These are phyloP conservation scores for Caenorhabditis angaria DNA, from an alignment of 2,888 invertebrate species.

Conservation along the genomic window DNA sequence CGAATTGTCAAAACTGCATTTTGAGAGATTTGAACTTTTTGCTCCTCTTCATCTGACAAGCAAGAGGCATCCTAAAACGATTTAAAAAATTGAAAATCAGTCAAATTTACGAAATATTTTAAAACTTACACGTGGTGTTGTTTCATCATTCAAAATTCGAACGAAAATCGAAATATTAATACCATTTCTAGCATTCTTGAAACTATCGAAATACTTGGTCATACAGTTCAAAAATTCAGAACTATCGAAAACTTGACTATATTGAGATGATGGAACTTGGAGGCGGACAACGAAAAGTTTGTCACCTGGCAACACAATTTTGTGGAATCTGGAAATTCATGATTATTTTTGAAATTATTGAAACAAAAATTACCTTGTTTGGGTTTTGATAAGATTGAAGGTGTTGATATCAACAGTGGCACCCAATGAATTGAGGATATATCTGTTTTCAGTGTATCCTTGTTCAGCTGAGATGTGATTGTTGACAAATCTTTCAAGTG, in stretches of 20 bases:
- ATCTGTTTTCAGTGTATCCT: conserved; percentile 49
- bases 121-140: conserved; percentile 20
- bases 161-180: conserved; percentile 41
- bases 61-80: conserved; percentile 31
- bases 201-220: conserved; percentile 11
- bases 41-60: conserved; percentile 35
- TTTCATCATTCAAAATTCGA: conserved; percentile 27
- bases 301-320: conserved; percentile 32
- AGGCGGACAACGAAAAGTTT: conserved; percentile 33
- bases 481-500: conserved; percentile 30
- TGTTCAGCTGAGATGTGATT: conserved; percentile 48
- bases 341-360: too few relatives aligned
- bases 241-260: conserved; percentile 23
- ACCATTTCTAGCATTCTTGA: conserved; percentile 15
- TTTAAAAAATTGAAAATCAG: background rate
- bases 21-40: conserved; percentile 33
- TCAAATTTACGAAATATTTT: background rate
- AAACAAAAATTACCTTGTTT: conserved; percentile 9
- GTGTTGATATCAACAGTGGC: conserved; percentile 24
- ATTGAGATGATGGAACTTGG: conserved; percentile 18
- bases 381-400: conserved; percentile 23
- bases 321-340: conserved; percentile 30
- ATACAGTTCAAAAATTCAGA: conserved; percentile 20
- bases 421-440: conserved; percentile 26
- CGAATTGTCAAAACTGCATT: conserved; percentile 20